A percentile compares a stretch with the other conserved stretches of the same genome.
These are phyloP conservation scores for Cheilosia vulpina DNA, from an alignment of 2,888 invertebrate genomes.

Conservation along the genomic window DNA sequence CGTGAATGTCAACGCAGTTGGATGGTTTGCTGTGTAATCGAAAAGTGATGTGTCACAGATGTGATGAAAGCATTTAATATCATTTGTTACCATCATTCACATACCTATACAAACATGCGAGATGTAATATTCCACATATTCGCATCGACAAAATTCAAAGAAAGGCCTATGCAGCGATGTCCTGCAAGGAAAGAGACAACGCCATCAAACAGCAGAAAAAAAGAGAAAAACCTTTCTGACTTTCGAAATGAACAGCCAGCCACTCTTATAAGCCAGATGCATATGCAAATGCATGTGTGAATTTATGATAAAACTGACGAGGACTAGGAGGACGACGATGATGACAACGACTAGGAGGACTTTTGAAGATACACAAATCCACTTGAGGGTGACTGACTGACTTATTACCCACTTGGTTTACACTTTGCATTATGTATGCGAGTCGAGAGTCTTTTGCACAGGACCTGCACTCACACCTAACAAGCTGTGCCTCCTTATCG, in stretches of 20 bases:
- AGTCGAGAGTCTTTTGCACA: constrained; percentile 56
- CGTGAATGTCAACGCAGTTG: constrained; percentile 68
- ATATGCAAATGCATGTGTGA: constrained; percentile 69
- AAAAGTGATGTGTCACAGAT: constrained; percentile 69
- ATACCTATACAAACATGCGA: neutral
- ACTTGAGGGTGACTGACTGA: constrained; percentile 77
- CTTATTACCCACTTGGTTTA: constrained; percentile 77
- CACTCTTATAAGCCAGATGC: constrained; percentile 69
- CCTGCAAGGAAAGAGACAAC: constrained; percentile 17
- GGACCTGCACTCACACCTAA: constrained; percentile 42
- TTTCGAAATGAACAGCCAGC: constrained; percentile 41
- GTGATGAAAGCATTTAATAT: constrained; percentile 72
- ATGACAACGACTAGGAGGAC: constrained; percentile 38
- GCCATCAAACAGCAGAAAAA: neutral
- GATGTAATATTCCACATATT: neutral
- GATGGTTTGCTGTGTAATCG: constrained; percentile 71
- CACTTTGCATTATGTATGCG: constrained; percentile 76
- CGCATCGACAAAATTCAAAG: constrained; percentile 51
- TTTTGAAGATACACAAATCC: constrained; percentile 72
- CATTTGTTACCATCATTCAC: constrained; percentile 57
- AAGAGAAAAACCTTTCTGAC: constrained; percentile 1
- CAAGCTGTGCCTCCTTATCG: constrained; percentile 44
- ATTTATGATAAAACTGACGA: constrained; percentile 66
- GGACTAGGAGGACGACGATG: constrained; percentile 12
- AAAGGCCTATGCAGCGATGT: constrained; percentile 43